Percentiles rank a stretch among this genome's conserved stretches.
These are phyloP conservation scores for Antrozous pallidus DNA, from an alignment of 2,797 vertebrate genomes.

Conservation along the genomic window DNA sequence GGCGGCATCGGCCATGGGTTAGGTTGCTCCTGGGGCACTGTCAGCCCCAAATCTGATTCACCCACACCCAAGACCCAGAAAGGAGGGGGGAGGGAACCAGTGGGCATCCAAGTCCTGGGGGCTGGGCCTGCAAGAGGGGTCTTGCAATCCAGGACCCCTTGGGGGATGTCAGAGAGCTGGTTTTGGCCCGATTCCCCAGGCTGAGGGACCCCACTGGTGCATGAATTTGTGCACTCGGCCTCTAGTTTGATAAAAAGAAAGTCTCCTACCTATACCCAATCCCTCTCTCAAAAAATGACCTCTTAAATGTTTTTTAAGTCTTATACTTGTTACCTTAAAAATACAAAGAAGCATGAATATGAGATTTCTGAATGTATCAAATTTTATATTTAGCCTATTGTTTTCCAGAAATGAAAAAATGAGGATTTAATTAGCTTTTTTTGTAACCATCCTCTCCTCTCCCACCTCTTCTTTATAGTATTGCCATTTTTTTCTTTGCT, in stretches of 20 bases:
- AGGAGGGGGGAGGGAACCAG: too few relatives aligned
- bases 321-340: constrained; percentile 38
- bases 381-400: constrained; percentile 66
- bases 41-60: too few relatives aligned
- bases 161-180: too few relatives aligned
- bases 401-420: constrained; percentile 63
- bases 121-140: too few relatives aligned
- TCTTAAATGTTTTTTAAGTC: constrained; percentile 37
- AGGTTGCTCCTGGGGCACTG: too few relatives aligned
- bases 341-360: constrained; percentile 47
- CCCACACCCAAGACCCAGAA: too few relatives aligned
- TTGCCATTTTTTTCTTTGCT: constrained; percentile 67
- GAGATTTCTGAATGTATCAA: constrained; percentile 50
- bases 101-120: too few relatives aligned
- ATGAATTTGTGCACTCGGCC: too few relatives aligned
- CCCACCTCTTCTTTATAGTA: neutral
- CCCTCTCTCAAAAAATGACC: neutral
- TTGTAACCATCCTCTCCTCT: constrained; percentile 45
- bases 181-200: too few relatives aligned
- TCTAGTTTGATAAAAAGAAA: neutral
- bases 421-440: constrained; percentile 65
- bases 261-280: neutral
- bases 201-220: too few relatives aligned
- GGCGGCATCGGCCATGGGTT: too few relatives aligned
- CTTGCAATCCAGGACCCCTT: too few relatives aligned